phyloP scores from a whole-genome alignment of 2,888 invertebrate species.

The Amiota mariae region DNA sequence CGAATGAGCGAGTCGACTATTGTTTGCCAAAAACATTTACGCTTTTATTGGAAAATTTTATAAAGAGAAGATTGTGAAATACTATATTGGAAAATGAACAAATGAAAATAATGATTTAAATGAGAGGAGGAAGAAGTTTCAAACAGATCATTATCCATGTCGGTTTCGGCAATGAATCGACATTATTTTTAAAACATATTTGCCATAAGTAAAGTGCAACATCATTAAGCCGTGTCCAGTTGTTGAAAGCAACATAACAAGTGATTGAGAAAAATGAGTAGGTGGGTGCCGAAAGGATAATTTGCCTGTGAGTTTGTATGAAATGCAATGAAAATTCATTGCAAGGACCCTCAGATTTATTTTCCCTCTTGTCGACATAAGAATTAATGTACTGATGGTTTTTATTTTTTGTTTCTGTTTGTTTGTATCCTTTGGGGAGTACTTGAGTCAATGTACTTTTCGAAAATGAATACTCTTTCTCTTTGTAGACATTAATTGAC shows the following conservation, averaged over 20 bases:
- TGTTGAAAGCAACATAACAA: too few species aligned
- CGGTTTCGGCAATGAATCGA: slow-evolving; percentile 24
- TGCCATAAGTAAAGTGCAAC: slow-evolving; percentile 56
- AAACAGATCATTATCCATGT: too few species aligned
- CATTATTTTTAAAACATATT: slow-evolving; percentile 56
- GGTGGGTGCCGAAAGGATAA: slow-evolving; percentile 54
- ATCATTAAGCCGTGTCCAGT: slow-evolving; percentile 63
- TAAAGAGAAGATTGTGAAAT: slow-evolving; percentile 44
- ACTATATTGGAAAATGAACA: slow-evolving; percentile 53
- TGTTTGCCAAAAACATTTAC: slow-evolving; percentile 66
- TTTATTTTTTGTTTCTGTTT: neutral
- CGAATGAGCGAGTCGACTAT: slow-evolving; percentile 43
- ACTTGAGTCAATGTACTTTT: slow-evolving; percentile 40
- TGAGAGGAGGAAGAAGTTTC: too few species aligned
- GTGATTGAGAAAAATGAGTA: slow-evolving; percentile 36
- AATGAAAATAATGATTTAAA: neutral
- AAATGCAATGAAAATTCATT: slow-evolving; percentile 27
- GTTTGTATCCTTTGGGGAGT: slow-evolving; percentile 28
- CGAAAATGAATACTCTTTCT: slow-evolving; percentile 44
- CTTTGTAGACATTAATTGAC: neutral
- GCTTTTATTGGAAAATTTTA: slow-evolving; percentile 65
- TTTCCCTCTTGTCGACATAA: slow-evolving; percentile 44
- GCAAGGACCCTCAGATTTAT: neutral
- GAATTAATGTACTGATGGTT: slow-evolving; percentile 61
- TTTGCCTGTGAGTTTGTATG: slow-evolving; percentile 12